These are phyloP conservation scores for Apis laboriosa DNA, from an alignment of 1,140 invertebrate species.

Conservation along the genomic window DNA sequence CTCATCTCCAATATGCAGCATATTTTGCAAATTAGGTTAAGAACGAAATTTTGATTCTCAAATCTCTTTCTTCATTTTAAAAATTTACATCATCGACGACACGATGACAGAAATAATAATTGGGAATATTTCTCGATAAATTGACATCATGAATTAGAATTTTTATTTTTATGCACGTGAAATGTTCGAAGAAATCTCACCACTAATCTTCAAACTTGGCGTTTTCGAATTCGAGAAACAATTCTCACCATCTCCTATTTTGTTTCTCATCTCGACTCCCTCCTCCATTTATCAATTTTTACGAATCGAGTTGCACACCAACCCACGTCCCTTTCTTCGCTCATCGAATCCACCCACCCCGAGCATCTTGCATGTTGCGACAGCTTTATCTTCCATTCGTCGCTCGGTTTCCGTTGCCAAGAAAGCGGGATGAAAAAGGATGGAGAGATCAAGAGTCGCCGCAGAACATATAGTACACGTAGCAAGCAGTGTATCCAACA, in stretches of 20 bases:
- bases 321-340: slow-evolving; percentile 34
- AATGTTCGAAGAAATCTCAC: too few species aligned
- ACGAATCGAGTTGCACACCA: slow-evolving; percentile 35
- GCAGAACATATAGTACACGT: slow-evolving; percentile 18
- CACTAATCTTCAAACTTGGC: too few species aligned
- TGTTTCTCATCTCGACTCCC: not conserved
- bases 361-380: slow-evolving; percentile 7
- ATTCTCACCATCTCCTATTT: not conserved
- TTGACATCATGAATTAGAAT: too few species aligned
- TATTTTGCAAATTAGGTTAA: too few species aligned
- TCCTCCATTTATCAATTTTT: not conserved
- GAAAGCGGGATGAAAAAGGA: slow-evolving; percentile 7
- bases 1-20: too few species aligned
- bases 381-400: slow-evolving; percentile 38
- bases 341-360: not conserved
- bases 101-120: too few species aligned
- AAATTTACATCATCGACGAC: too few species aligned
- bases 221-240: too few species aligned
- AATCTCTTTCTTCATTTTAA: too few species aligned
- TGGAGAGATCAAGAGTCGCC: slow-evolving; percentile 16
- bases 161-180: too few species aligned
- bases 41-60: too few species aligned
- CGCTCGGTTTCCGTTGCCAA: slow-evolving; percentile 24
- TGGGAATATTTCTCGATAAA: too few species aligned
- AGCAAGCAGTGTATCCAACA: slow-evolving; percentile 26